Percentiles rank a stretch among this genome's conserved stretches.
These are phyloP conservation scores for Vannuccia rotundouncinata DNA, from an alignment of 2,888 invertebrate genomes.

Conservation along the genomic window DNA sequence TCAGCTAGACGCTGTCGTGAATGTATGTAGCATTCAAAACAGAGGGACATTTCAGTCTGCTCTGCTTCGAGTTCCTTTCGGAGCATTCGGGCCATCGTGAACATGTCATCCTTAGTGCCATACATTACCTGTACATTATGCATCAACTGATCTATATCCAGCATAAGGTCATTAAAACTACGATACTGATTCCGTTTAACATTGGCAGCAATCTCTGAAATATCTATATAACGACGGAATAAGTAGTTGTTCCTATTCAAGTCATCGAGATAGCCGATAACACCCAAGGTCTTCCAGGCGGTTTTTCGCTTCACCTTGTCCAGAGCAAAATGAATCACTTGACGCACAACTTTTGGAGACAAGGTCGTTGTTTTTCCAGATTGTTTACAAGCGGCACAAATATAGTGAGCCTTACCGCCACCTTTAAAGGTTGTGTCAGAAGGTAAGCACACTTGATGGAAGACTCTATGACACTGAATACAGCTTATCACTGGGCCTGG, in stretches of 20 bases:
- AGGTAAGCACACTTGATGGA: background rate
- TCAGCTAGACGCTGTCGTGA: background rate
- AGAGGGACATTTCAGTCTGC: constrained; percentile 1
- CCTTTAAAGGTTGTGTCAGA: constrained; percentile 6
- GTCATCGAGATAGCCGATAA: constrained; percentile 25
- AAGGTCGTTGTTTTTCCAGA: background rate
- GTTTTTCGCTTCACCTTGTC: constrained; percentile 14
- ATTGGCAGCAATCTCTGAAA: background rate
- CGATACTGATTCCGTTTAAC: background rate
- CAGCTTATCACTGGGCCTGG: background rate
- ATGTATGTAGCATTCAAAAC: constrained; percentile 24
- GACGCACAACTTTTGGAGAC: background rate
- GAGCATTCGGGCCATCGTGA: background rate
- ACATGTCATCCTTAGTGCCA: constrained; percentile 25
- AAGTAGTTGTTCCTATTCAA: constrained; percentile 13
- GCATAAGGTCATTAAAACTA: constrained; percentile 1
- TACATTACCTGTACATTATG: constrained; percentile 26
- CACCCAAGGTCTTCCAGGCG: background rate
- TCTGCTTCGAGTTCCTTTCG: constrained; percentile 1
- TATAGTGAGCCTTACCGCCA: constrained; percentile 4
- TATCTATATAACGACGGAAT: constrained; percentile 11
- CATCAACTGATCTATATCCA: constrained; percentile 29
- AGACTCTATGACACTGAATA: background rate
- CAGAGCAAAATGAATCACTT: background rate
- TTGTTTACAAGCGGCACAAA: background rate